phyloP scores from a whole-genome alignment of 1,140 invertebrate genomes.

The Tetramorium simillimum region DNA sequence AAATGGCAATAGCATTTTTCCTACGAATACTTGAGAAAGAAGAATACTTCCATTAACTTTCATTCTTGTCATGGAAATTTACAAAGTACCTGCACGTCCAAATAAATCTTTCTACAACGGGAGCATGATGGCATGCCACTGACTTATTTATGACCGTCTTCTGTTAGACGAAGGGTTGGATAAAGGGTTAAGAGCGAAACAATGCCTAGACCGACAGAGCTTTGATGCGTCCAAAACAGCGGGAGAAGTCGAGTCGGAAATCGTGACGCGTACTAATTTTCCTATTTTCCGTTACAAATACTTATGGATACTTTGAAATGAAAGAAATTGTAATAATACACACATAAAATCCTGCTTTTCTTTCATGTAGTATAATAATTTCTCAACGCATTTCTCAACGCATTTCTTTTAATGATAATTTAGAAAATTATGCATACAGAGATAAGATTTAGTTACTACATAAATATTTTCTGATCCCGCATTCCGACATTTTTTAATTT shows the following conservation, averaged over 20 bases:
- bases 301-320: neutral
- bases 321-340: neutral
- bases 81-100: slow-evolving; percentile 64
- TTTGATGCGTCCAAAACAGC: slow-evolving; percentile 61
- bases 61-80: slow-evolving; percentile 71
- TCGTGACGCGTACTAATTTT: neutral
- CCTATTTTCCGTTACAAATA: neutral
- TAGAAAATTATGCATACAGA: too few species aligned
- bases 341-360: neutral
- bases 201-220: slow-evolving; percentile 61
- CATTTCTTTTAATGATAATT: neutral
- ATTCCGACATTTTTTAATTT: neutral
- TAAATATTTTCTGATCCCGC: neutral
- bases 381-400: neutral
- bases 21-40: slow-evolving; percentile 11
- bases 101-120: slow-evolving; percentile 59
- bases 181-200: slow-evolving; percentile 73
- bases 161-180: slow-evolving; percentile 19
- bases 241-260: neutral
- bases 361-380: neutral
- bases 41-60: slow-evolving; percentile 54
- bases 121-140: slow-evolving; percentile 43
- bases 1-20: slow-evolving; percentile 17
- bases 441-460: neutral
- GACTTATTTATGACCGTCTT: slow-evolving; percentile 74